Percentiles rank a stretch among this genome's conserved stretches.
These are phyloP conservation scores for Luehdorfia chinensis DNA, from an alignment of 1,140 invertebrate species.

Conservation along the genomic window DNA sequence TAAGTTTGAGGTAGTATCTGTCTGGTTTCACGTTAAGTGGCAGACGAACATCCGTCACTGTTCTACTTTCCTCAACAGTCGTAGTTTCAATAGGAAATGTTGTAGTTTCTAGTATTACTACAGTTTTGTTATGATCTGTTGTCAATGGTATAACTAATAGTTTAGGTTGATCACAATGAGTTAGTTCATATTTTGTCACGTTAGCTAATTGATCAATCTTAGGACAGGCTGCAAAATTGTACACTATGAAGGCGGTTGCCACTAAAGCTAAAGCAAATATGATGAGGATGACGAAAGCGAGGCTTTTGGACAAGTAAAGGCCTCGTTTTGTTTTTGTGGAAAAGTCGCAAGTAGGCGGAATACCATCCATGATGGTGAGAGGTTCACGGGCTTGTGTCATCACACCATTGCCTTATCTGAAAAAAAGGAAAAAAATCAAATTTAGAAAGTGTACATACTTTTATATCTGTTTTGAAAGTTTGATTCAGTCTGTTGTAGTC, in stretches of 20 bases:
- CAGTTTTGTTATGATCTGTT: slow-evolving; percentile 46
- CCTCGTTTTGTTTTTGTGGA: slow-evolving; percentile 71
- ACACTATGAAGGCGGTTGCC: slow-evolving; percentile 81
- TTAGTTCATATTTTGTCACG: slow-evolving; percentile 60
- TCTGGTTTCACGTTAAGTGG: slow-evolving; percentile 82
- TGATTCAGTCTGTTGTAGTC: too few relatives aligned
- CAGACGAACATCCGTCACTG: slow-evolving; percentile 80
- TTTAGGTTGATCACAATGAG: slow-evolving; percentile 56
- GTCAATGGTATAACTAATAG: slow-evolving; percentile 63
- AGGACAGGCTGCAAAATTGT: slow-evolving; percentile 82
- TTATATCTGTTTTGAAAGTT: too few relatives aligned
- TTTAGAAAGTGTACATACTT: too few relatives aligned
- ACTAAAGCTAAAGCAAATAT: slow-evolving; percentile 77
- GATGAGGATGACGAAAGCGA: slow-evolving; percentile 69
- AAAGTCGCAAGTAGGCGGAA: slow-evolving; percentile 59
- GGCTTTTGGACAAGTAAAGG: slow-evolving; percentile 67
- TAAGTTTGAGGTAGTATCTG: slow-evolving; percentile 82
- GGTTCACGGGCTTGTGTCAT: slow-evolving; percentile 70
- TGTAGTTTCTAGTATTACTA: slow-evolving; percentile 46
- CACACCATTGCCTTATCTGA: slow-evolving; percentile 48
- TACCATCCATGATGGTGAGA: slow-evolving; percentile 70
- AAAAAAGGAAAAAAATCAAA: slow-evolving; percentile 25
- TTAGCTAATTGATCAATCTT: slow-evolving; percentile 63
- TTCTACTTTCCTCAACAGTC: slow-evolving; percentile 30
- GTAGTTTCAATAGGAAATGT: slow-evolving; percentile 29